Conservation (phyloP, 2,113 vertebrate genomes). For the Bagarius yarrelli region DNA sequence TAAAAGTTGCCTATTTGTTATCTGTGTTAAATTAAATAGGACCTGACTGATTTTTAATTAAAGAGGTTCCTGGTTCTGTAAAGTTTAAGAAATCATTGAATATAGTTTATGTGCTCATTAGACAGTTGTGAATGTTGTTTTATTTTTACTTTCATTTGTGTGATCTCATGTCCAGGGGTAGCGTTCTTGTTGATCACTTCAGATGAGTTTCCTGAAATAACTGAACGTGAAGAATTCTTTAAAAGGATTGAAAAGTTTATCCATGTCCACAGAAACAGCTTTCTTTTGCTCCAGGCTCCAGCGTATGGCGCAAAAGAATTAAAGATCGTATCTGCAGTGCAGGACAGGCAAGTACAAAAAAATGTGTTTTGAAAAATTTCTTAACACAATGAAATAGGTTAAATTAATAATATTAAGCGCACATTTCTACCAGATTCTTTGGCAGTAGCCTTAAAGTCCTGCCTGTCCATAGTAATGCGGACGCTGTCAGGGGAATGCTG, state of each 20-base stretch:
- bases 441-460: slow-evolving; percentile 82
- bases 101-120: neutral
- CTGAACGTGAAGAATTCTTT: slow-evolving; percentile 66
- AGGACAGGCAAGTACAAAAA: slow-evolving; percentile 75
- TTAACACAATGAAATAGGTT: neutral
- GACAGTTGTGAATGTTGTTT: neutral
- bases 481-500: slow-evolving; percentile 82
- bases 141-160: neutral
- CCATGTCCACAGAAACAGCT: slow-evolving; percentile 85
- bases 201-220: slow-evolving; percentile 66
- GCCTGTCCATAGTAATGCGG: slow-evolving; percentile 78
- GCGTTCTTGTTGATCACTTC: slow-evolving; percentile 83
- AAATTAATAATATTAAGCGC: neutral
- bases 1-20: too few species aligned
- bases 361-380: neutral
- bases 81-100: neutral
- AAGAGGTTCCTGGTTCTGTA: neutral
- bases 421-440: slow-evolving; percentile 76
- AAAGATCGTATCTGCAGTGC: slow-evolving; percentile 77
- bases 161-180: slow-evolving; percentile 72
- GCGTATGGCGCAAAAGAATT: slow-evolving; percentile 77
- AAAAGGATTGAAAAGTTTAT: slow-evolving; percentile 77
- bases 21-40: too few species aligned
- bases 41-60: too few species aligned
- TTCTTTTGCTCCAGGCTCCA: slow-evolving; percentile 80